Base-by-base conservation (phyloP, 2,113 vertebrate species). In the Calypte anna region DNA sequence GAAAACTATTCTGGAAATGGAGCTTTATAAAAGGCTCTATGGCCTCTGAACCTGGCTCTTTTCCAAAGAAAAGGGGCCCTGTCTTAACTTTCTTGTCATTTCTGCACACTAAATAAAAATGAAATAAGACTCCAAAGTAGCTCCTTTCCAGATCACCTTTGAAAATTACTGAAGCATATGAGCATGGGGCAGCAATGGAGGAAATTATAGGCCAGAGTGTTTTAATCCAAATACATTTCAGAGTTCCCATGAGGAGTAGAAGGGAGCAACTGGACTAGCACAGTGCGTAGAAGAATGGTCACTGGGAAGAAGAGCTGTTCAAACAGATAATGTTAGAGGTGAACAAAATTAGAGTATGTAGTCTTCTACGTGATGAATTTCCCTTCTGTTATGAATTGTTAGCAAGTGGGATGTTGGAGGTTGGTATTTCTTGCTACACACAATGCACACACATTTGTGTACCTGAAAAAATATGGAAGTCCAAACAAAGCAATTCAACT, bases 1-100 rank as follows among this genome's bases (percentile, higher is more conserved):
- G 90, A 94, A 95, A 91, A 28, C 33, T 91, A 3, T 91, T 83
- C 69, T 85, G 53, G 38, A 91, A 95, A 95, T 67, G 51, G 57
- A 76, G 55, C 43, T 86, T 93, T 82, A 33, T 78, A 79, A 94
- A 91, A 91, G 30, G 6, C 36, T 73, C 31, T 12, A 4, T 87
- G 33, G 44, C 77, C 51, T 82, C 43, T 79, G 81, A 95, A 72
- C 82, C 25, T 54, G 55, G 38, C 67, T 55, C 53, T 67, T 96
- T 91, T 57, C 54, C 59, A 96, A 89, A 84, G 62, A 4, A 16
- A 50, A 57, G 88, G 33, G 58, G 4, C 72, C 83, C 4, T 44
- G 24, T 28, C 57, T 14, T 63, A 31, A 13, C 63, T 85, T 73
- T 12, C 61, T 83, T 31, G 88, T 81, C 31, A 82, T 75, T 54